These are phyloP conservation scores for Aricia artaxerxes DNA, from an alignment of 2,888 invertebrate genomes.

Conservation along the genomic window DNA sequence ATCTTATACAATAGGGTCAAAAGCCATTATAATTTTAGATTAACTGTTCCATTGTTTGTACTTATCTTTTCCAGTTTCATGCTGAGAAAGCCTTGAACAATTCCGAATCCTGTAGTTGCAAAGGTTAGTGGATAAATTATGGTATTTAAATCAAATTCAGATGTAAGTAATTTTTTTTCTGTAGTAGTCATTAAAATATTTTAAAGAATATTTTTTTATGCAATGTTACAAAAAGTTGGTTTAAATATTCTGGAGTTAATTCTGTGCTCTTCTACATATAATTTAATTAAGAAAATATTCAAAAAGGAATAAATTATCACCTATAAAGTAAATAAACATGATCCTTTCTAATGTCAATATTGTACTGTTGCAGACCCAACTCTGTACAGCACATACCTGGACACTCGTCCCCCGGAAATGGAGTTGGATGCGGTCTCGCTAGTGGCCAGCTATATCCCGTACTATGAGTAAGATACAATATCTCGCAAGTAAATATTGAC, in stretches of 20 bases:
- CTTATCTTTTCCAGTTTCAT: slow-evolving; percentile 80
- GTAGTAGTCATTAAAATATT: too few relatives aligned
- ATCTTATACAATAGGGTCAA: too few relatives aligned
- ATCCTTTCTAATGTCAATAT: not conserved
- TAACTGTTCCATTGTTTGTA: not conserved
- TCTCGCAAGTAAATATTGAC: not conserved
- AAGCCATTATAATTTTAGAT: too few relatives aligned
- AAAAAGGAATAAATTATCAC: not conserved
- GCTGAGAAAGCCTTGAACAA: slow-evolving; percentile 71
- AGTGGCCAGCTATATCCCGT: slow-evolving; percentile 43
- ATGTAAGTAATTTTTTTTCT: too few relatives aligned
- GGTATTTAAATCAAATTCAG: too few relatives aligned
- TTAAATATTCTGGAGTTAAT: too few relatives aligned
- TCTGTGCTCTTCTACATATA: too few relatives aligned
- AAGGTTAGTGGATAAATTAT: slow-evolving; percentile 16
- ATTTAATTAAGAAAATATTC: too few relatives aligned
- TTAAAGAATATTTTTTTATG: too few relatives aligned
- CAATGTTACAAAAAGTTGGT: too few relatives aligned
- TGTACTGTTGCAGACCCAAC: slow-evolving; percentile 65
- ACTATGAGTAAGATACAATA: slow-evolving; percentile 43
- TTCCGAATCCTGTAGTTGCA: slow-evolving; percentile 35
- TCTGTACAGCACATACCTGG: slow-evolving; percentile 82
- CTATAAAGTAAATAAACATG: not conserved
- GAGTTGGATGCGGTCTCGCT: slow-evolving; percentile 83
- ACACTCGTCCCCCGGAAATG: slow-evolving; percentile 83